Evolutionary conservation across 2,888 invertebrate species (phyloP), one percentile per base, ranked within the genome.

Genomic region (Patella caerulea): DNA sequence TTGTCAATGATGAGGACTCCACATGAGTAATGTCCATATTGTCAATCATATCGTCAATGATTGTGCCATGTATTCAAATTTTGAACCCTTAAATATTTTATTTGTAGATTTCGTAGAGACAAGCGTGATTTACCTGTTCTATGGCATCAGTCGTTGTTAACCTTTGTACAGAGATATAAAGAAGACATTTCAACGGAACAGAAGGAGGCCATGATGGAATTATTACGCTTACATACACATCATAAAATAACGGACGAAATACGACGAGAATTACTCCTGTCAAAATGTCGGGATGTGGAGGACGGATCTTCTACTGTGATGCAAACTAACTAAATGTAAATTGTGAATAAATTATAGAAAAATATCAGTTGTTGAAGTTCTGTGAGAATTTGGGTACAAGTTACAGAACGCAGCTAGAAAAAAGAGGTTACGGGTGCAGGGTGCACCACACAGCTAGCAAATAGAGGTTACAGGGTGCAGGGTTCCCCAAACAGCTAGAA

Each of bases 111-210:
- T 92, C 95, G 95, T 91, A 93, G 93, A 83, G 98, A 98, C 89
- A 93, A 93, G 74, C 94, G 98, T 77, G 95, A 95, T 85, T 93
- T 99, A 89, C 99, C 99, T 1, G 98, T 99, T 5, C 92, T 99
- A 79, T 99, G 99, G 99, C 98, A 99, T 92, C 99, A 99, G 92
- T 95, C 97, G 70, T 93, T 99, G 65, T 92, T 99, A 76, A 96
- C 97, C 7, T 98, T 99, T 93, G 95, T 95, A 0, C 98, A 99
- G 92, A 94, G 97, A 73, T 99, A 99, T 92, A 98, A 98, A 92
- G 95, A 96, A 79, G 98, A 98, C 91, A 95, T 99, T 83, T 97
- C 97, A 65, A 94, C 95, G 2, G 98, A 99, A 87, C 99, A 99
- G 92, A 95, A 95, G 88, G 96, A 97, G 88, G 95, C 96, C 0